Conservation (phyloP, 2,888 invertebrate genomes). For the Ochropleura plecta region DNA sequence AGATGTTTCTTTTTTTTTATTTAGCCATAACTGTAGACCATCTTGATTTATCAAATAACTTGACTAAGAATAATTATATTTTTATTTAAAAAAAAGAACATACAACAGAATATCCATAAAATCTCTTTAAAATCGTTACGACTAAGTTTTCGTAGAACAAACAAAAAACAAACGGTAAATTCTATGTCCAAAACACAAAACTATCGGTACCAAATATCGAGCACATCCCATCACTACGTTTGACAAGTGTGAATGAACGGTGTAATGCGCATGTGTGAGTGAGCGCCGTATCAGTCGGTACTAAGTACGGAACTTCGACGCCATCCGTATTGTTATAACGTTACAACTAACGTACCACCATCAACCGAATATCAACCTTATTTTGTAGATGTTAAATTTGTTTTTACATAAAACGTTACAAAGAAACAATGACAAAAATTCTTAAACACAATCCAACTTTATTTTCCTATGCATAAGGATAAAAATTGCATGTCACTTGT, state of each 20-base stretch:
- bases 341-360: constrained; percentile 63
- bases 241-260: constrained; percentile 85
- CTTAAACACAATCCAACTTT: constrained; percentile 47
- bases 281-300: constrained; percentile 85
- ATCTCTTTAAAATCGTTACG: not conserved
- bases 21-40: not conserved
- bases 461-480: constrained; percentile 33
- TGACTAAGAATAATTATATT: too few species aligned
- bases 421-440: constrained; percentile 57
- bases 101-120: not conserved
- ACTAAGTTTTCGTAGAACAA: not conserved
- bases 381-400: fast-evolving
- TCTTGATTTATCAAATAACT: not conserved
- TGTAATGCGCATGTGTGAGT: constrained; percentile 81
- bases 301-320: constrained; percentile 83
- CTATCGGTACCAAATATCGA: constrained; percentile 52
- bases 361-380: constrained; percentile 49
- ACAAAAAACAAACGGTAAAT: not conserved
- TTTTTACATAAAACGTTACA: not conserved
- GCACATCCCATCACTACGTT: constrained; percentile 74
- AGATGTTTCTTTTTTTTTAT: not conserved
- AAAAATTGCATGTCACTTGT: constrained; percentile 47
- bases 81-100: not conserved
- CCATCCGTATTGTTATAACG: constrained; percentile 70
- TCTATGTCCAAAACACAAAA: not conserved